Percentiles rank a stretch among this genome's conserved stretches.
Evolutionary conservation across 2,113 vertebrate genomes (phyloP).

Genomic region (Butorides virescens): DNA sequence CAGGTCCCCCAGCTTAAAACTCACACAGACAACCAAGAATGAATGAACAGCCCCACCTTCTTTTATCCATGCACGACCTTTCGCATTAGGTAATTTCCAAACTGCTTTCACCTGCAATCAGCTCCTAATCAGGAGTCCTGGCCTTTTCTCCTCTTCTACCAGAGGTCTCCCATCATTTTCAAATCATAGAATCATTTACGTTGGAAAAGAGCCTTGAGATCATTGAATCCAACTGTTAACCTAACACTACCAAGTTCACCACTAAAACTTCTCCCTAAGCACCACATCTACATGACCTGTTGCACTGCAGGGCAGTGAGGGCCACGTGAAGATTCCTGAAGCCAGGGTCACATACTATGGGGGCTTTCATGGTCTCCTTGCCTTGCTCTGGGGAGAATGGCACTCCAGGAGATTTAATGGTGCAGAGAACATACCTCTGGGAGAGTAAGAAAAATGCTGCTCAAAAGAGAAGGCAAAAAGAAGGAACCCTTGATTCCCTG

Average conservation of each 20-base stretch:
- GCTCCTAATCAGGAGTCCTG: not conserved
- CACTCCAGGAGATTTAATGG: not conserved
- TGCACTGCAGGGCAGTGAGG: not conserved
- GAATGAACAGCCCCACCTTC: not conserved
- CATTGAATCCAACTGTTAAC: not conserved
- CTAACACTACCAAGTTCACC: not conserved
- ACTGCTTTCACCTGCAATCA: not conserved
- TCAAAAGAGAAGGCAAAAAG: not conserved
- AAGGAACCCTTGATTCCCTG: not conserved
- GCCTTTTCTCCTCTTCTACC: not conserved
- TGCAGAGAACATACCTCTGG: not conserved
- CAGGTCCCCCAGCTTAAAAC: not conserved
- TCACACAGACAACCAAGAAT: not conserved
- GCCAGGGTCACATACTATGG: not conserved
- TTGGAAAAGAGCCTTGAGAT: not conserved
- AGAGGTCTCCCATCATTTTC: not conserved
- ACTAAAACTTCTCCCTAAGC: not conserved
- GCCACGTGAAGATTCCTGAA: not conserved
- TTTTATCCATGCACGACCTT: not conserved
- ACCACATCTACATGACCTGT: rapidly evolving
- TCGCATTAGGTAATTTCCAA: not conserved
- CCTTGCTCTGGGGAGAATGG: not conserved
- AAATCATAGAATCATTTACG: not conserved
- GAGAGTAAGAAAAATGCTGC: not conserved
- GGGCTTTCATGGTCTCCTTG: not conserved